Evolutionary conservation across 1,140 invertebrate genomes (phyloP).

Genomic region (Pachyrhynchus sulphureomaculatus): DNA sequence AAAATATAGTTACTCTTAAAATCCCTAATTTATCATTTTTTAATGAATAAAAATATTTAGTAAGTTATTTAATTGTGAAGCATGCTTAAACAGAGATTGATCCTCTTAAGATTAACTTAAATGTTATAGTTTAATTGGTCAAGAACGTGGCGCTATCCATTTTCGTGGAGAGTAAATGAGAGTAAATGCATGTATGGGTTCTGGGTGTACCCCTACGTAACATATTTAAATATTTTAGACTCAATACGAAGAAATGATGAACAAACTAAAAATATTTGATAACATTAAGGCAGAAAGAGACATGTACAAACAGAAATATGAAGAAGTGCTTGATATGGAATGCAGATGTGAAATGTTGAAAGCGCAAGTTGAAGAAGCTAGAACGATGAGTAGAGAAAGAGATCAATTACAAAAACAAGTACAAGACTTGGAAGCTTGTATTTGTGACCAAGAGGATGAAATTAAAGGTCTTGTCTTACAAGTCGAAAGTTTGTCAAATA

Average conservation of each 20-base stretch:
- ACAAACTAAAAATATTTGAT: slow-evolving; percentile 40
- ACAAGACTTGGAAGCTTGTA: slow-evolving; percentile 39
- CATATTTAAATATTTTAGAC: no score
- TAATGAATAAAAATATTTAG: no score
- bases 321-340: slow-evolving; percentile 35
- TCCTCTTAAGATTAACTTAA: no score
- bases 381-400: slow-evolving; percentile 29
- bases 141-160: no score
- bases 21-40: no score
- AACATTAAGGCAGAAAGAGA: slow-evolving; percentile 40
- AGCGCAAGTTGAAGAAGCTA: slow-evolving; percentile 33
- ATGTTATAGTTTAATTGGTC: no score
- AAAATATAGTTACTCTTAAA: no score
- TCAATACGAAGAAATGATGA: slow-evolving; percentile 38
- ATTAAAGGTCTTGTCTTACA: slow-evolving; percentile 41
- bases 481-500: slow-evolving; percentile 37
- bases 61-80: no score
- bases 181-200: no score
- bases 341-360: slow-evolving; percentile 37
- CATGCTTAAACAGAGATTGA: no score
- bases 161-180: no score
- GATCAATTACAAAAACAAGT: slow-evolving; percentile 39
- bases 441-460: slow-evolving; percentile 48
- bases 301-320: slow-evolving; percentile 42
- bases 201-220: no score